These are phyloP conservation scores for Sebastiscus albofasciatus DNA, from an alignment of 2,797 vertebrate species.

Conservation along the genomic window DNA sequence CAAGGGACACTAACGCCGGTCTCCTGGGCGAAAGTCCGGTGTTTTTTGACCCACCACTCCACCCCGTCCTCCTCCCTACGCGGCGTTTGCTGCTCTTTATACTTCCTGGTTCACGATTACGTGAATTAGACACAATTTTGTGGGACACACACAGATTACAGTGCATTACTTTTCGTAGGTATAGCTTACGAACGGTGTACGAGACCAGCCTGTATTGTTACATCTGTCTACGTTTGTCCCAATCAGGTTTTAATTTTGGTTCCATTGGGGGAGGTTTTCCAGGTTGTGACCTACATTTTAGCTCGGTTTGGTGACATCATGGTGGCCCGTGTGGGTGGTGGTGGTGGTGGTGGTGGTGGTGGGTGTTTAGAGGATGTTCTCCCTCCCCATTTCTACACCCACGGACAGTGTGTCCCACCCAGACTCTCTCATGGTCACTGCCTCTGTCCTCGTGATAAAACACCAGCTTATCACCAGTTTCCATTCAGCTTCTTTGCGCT, in stretches of 20 bases:
- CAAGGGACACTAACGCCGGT: too few species aligned
- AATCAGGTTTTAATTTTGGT: background rate
- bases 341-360: background rate
- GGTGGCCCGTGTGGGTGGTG: conserved; percentile 43
- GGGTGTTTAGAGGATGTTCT: conserved; percentile 29
- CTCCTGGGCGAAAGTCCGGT: too few species aligned
- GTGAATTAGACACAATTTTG: too few species aligned
- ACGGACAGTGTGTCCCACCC: conserved; percentile 49
- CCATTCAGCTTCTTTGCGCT: conserved; percentile 70
- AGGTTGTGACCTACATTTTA: conserved; percentile 36
- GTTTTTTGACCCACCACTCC: too few species aligned
- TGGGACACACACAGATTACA: too few species aligned
- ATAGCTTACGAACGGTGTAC: too few species aligned
- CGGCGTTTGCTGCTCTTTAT: too few species aligned
- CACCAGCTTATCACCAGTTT: conserved; percentile 74
- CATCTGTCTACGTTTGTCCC: background rate
- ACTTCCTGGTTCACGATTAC: too few species aligned
- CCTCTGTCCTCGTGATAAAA: conserved; percentile 67
- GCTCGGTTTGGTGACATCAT: conserved; percentile 39
- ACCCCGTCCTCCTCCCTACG: too few species aligned
- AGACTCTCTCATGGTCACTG: conserved; percentile 64
- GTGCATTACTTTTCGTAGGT: too few species aligned
- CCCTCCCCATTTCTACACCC: conserved; percentile 5
- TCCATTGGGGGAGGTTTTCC: conserved; percentile 15
- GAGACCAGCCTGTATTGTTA: background rate